These are phyloP conservation scores for Loris lydekkerianus DNA, from an alignment of 2,797 vertebrate species.

Conservation along the genomic window DNA sequence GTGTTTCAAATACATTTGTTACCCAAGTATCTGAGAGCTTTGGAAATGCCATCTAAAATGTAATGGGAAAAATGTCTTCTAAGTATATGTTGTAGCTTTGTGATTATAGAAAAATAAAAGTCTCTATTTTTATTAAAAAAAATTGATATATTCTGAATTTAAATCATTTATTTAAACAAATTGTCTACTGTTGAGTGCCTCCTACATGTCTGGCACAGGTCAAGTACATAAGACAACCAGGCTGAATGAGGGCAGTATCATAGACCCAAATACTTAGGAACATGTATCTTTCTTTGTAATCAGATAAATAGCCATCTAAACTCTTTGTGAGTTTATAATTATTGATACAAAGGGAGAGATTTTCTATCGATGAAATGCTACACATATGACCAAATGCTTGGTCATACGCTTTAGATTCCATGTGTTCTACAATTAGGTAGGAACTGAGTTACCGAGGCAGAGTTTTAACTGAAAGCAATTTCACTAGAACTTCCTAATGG, in stretches of 20 bases:
- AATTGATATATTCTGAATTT: background rate
- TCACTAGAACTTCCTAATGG: too few relatives aligned
- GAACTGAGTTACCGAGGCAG: background rate
- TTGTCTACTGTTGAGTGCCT: background rate
- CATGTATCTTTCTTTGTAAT: background rate
- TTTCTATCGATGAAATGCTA: background rate
- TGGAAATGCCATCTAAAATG: background rate
- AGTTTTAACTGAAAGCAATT: background rate
- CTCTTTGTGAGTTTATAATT: background rate
- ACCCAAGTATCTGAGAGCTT: background rate
- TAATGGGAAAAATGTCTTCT: background rate
- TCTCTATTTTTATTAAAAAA: background rate
- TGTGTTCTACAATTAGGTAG: background rate
- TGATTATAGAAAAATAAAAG: constrained; percentile 38
- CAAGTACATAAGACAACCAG: background rate
- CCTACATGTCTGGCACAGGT: background rate
- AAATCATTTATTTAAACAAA: constrained; percentile 30
- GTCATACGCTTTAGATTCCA: background rate
- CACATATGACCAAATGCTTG: background rate
- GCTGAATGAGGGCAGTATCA: background rate
- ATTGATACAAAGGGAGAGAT: background rate
- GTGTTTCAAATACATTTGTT: constrained; percentile 22
- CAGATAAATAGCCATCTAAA: background rate
- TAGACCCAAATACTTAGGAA: background rate
- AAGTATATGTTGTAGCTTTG: background rate